A percentile compares a stretch with the other conserved stretches of the same genome.
Evolutionary conservation across 2,888 invertebrate species (phyloP).

Genomic region (Calephelis perditalis): DNA sequence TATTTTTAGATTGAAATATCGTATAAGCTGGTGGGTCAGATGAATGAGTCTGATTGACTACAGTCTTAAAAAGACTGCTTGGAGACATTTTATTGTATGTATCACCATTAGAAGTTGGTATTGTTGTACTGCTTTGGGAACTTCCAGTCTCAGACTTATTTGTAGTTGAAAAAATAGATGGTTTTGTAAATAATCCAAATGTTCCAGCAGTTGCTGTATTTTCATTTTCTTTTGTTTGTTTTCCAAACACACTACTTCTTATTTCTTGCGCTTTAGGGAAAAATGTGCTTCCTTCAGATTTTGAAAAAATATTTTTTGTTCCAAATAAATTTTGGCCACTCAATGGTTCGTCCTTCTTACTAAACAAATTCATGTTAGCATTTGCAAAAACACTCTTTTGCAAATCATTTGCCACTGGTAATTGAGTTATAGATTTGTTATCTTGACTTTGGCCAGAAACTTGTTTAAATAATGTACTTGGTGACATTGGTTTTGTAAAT

Average conservation of each 20-base stretch:
- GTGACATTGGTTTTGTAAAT: constrained; percentile 8
- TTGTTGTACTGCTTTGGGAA: constrained; percentile 22
- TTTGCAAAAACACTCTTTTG: constrained; percentile 20
- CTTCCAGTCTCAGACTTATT: constrained; percentile 18
- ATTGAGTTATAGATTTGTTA: background rate
- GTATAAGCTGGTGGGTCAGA: constrained; percentile 40
- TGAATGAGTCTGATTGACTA: constrained; percentile 28
- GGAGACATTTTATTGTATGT: constrained; percentile 44
- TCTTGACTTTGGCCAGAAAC: background rate
- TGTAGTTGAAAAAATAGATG: constrained; percentile 20
- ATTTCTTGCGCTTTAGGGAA: constrained; percentile 32
- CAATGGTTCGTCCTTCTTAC: constrained; percentile 19
- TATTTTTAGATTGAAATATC: constrained; percentile 62
- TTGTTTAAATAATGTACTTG: constrained; percentile 6
- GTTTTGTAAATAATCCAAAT: constrained; percentile 47
- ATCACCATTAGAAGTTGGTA: constrained; percentile 43
- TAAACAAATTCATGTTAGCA: constrained; percentile 28
- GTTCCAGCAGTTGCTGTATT: constrained; percentile 41
- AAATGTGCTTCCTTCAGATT: constrained; percentile 36
- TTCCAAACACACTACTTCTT: constrained; percentile 40
- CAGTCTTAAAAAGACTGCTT: constrained; percentile 59
- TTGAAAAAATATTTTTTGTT: constrained; percentile 33
- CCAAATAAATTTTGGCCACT: constrained; percentile 17
- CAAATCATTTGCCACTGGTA: background rate
- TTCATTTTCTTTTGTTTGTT: constrained; percentile 33